Percentiles rank a stretch among this genome's conserved stretches.
Evolutionary conservation across 2,113 vertebrate genomes (phyloP).

Genomic region (Crocuta crocuta): DNA sequence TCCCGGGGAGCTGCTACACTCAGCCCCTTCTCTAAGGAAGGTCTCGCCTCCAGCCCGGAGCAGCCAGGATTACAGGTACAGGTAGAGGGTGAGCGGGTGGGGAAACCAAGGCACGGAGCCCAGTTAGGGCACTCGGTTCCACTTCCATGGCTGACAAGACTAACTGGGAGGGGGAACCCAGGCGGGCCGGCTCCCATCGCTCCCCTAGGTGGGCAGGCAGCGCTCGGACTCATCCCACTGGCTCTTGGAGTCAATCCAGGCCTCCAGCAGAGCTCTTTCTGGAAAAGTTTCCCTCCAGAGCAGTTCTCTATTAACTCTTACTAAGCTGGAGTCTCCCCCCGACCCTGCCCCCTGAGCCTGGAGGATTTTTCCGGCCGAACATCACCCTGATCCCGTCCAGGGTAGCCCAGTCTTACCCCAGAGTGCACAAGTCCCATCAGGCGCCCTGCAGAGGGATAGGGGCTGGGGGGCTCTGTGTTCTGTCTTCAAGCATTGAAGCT

Average conservation of each 20-base stretch:
- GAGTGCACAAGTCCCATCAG: not conserved
- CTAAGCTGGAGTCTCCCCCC: not conserved
- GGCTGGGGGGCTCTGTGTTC: not conserved
- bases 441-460: not conserved
- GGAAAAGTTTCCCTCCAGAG: conserved; percentile 37
- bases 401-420: not conserved
- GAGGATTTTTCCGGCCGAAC: not conserved
- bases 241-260: conserved; percentile 54
- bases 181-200: not conserved
- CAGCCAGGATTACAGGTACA: conserved; percentile 80
- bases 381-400: not conserved
- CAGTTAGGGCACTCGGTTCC: not conserved
- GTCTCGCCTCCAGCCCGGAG: conserved; percentile 57
- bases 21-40: conserved; percentile 63
- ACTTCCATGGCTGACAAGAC: not conserved
- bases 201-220: conserved; percentile 10
- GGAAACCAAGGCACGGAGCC: conserved; percentile 26
- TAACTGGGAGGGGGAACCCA: not conserved
- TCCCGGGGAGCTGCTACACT: not conserved
- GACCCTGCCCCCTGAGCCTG: not conserved
- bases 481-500: not conserved
- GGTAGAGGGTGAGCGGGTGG: conserved; percentile 55
- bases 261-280: conserved; percentile 26
- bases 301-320: conserved; percentile 27
- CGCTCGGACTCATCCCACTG: not conserved